These are phyloP conservation scores for Chelon labrosus DNA, from an alignment of 2,797 vertebrate species.

Conservation along the genomic window DNA sequence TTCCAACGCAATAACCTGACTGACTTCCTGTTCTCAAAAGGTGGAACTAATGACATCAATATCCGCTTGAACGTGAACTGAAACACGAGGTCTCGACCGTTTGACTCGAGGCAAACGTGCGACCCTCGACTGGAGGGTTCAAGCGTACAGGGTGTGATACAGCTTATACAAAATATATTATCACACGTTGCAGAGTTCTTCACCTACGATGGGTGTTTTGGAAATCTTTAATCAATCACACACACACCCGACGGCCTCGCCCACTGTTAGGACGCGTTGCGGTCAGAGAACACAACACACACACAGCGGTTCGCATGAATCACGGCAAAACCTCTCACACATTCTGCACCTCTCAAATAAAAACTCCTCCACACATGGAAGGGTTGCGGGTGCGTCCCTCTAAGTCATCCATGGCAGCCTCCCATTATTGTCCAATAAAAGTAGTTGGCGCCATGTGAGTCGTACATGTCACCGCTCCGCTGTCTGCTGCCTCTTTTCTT, in stretches of 20 bases:
- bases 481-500: slow-evolving; percentile 42
- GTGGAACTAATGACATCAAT: neutral
- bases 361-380: slow-evolving; percentile 48
- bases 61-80: neutral
- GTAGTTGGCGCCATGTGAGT: slow-evolving; percentile 70
- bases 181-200: slow-evolving; percentile 15
- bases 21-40: neutral
- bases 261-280: slow-evolving; percentile 36
- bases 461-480: slow-evolving; percentile 51
- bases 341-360: slow-evolving; percentile 43
- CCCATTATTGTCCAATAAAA: slow-evolving; percentile 80
- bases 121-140: neutral
- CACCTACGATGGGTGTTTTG: slow-evolving; percentile 27
- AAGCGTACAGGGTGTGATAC: neutral
- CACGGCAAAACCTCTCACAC: slow-evolving; percentile 31
- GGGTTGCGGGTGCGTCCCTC: slow-evolving; percentile 61
- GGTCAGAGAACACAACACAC: slow-evolving; percentile 48
- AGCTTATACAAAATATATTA: slow-evolving; percentile 6
- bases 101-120: neutral
- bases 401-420: slow-evolving; percentile 73
- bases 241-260: slow-evolving; percentile 26
- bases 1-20: neutral
- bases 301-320: slow-evolving; percentile 21
- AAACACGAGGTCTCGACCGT: neutral
- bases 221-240: slow-evolving; percentile 49